A percentile compares a stretch with the other conserved stretches of the same genome.
These are phyloP conservation scores for Alcedo atthis DNA, from an alignment of 2,797 vertebrate species.

Conservation along the genomic window DNA sequence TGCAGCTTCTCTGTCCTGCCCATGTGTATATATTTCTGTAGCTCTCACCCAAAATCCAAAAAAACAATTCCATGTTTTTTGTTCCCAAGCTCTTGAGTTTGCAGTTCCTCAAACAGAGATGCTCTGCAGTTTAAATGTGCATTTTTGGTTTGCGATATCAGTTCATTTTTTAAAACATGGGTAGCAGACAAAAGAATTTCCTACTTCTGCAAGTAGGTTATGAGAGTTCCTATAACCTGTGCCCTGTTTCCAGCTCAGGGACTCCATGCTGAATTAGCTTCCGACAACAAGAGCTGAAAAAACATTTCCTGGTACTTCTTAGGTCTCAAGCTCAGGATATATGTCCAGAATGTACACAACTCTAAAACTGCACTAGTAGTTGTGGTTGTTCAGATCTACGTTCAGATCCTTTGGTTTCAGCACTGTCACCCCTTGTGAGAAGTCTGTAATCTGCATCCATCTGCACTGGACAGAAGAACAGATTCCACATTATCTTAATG, in stretches of 20 bases:
- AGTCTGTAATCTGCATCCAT: not conserved
- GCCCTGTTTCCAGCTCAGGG: not conserved
- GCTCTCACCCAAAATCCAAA: not conserved
- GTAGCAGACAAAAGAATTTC: not conserved
- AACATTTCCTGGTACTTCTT: not conserved
- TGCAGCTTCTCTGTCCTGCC: not conserved
- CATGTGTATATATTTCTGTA: not conserved
- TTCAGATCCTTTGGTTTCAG: not conserved
- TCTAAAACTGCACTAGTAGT: not conserved
- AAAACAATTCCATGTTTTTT: not conserved
- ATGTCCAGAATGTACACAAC: not conserved
- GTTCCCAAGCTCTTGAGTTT: not conserved
- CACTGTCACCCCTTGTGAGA: not conserved
- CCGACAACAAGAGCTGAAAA: not conserved
- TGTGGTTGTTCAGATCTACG: not conserved
- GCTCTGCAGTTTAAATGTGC: not conserved
- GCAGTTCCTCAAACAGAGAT: not conserved
- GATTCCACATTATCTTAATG: not conserved
- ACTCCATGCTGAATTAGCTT: not conserved
- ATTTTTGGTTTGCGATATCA: not conserved
- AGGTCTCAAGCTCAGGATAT: not conserved
- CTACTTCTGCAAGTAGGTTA: not conserved
- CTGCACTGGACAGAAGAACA: not conserved
- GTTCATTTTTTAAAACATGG: not conserved
- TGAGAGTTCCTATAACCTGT: not conserved